Evolutionary conservation across 2,113 vertebrate genomes (phyloP).

Genomic region (Oceanites oceanicus): DNA sequence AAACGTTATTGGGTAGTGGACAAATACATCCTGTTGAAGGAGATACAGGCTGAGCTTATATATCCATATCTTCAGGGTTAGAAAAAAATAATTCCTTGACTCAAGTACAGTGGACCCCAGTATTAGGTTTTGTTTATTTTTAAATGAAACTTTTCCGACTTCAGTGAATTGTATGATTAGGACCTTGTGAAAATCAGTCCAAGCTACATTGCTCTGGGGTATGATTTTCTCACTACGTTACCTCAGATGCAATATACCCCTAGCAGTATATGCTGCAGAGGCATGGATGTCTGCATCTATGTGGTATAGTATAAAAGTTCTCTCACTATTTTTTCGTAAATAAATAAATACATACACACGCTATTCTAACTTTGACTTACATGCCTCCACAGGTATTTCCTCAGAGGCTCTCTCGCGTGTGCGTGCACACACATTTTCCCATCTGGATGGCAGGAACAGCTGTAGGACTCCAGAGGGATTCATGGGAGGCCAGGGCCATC

Average conservation of each 20-base stretch:
- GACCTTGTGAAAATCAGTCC: not conserved
- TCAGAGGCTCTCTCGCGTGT: not conserved
- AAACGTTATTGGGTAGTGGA: not conserved
- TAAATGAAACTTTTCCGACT: not conserved
- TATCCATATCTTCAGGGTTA: fast-evolving
- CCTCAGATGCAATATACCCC: not conserved
- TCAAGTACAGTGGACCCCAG: not conserved
- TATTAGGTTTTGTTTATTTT: not conserved
- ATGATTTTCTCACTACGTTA: fast-evolving
- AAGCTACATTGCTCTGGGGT: fast-evolving
- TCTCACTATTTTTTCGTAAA: not conserved
- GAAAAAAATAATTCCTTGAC: not conserved
- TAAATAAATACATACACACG: fast-evolving
- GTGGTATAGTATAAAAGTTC: not conserved
- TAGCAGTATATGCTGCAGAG: not conserved
- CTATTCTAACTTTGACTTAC: not conserved
- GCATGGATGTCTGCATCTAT: fast-evolving
- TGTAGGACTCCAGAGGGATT: not conserved
- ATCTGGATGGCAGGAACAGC: not conserved
- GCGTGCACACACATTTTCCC: not conserved
- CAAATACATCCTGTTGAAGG: not conserved
- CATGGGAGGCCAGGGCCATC: not conserved
- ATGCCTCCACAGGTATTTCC: not conserved
- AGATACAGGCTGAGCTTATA: not conserved
- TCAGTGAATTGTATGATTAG: not conserved